Percentiles rank a stretch among this genome's conserved stretches.
These are phyloP conservation scores for Liparis tanakae DNA, from an alignment of 2,797 vertebrate species.

Conservation along the genomic window DNA sequence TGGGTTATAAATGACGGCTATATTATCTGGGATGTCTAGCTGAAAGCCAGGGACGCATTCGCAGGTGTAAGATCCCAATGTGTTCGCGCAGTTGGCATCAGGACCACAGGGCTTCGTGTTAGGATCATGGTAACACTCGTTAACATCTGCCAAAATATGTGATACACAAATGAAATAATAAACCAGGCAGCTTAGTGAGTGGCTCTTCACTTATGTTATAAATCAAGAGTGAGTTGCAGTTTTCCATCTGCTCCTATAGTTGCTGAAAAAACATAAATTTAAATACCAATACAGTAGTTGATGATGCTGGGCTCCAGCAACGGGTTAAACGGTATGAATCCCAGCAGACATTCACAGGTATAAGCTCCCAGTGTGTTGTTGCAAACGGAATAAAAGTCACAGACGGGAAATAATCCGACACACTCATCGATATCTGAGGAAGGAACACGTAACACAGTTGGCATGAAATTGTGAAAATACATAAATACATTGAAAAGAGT, in stretches of 20 bases:
- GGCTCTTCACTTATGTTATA: neutral
- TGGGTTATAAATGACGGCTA: slow-evolving; percentile 54
- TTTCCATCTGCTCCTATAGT: neutral
- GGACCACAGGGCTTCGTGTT: slow-evolving; percentile 68
- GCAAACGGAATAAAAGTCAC: slow-evolving; percentile 59
- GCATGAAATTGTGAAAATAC: neutral
- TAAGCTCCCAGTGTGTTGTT: slow-evolving; percentile 41
- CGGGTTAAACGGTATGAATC: slow-evolving; percentile 26
- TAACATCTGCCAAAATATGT: slow-evolving; percentile 50
- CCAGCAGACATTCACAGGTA: slow-evolving; percentile 42
- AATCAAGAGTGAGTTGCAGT: neutral
- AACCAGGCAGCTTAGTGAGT: neutral
- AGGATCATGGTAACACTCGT: slow-evolving; percentile 48
- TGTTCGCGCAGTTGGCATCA: slow-evolving; percentile 63
- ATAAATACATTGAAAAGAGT: neutral
- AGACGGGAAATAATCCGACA: slow-evolving; percentile 41
- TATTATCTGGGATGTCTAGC: neutral
- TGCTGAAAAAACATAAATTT: neutral
- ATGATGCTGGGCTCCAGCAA: neutral
- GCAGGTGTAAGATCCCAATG: slow-evolving; percentile 60
- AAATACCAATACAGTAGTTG: slow-evolving; percentile 69
- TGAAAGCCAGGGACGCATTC: slow-evolving; percentile 53
- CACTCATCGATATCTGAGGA: slow-evolving; percentile 69
- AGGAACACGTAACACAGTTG: neutral
- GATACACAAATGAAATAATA: neutral